Conservation (phyloP, 2,113 vertebrate species). For the Scomber scombrus region DNA sequence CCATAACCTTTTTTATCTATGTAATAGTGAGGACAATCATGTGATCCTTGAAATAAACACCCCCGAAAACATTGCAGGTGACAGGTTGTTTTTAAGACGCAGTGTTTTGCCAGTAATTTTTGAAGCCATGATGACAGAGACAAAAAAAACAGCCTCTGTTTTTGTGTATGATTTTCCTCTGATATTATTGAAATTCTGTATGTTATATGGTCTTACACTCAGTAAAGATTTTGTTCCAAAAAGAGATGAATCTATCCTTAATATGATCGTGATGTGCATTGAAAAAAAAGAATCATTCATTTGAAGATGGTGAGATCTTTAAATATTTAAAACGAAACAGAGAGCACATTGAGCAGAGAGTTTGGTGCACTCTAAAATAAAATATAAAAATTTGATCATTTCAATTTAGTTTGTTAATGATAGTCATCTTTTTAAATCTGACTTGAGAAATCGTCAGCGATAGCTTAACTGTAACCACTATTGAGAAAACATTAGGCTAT, state of each 20-base stretch:
- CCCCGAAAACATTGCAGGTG: slow-evolving; percentile 42
- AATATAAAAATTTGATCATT: background rate
- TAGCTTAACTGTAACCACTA: background rate
- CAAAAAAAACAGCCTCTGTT: slow-evolving; percentile 73
- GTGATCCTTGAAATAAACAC: slow-evolving; percentile 33
- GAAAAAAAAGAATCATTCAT: background rate
- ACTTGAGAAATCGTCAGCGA: background rate
- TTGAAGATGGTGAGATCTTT: background rate
- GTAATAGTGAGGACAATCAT: slow-evolving; percentile 74
- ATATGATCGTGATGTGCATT: slow-evolving; percentile 18
- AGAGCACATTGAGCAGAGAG: background rate
- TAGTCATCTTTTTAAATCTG: background rate
- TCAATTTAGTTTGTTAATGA: background rate
- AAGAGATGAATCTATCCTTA: slow-evolving; percentile 30
- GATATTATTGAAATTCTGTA: slow-evolving; percentile 85
- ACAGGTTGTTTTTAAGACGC: slow-evolving; percentile 59
- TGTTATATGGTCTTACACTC: slow-evolving; percentile 73
- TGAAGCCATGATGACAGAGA: slow-evolving; percentile 73
- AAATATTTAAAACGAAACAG: background rate
- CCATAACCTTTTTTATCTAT: background rate
- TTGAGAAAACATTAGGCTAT: background rate
- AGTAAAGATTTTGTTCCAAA: slow-evolving; percentile 66
- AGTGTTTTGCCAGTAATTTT: slow-evolving; percentile 57
- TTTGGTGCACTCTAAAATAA: background rate
- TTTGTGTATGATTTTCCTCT: slow-evolving; percentile 79